Base-by-base conservation (phyloP, 2,113 vertebrate genomes). In the Hirundichthys speculiger region DNA sequence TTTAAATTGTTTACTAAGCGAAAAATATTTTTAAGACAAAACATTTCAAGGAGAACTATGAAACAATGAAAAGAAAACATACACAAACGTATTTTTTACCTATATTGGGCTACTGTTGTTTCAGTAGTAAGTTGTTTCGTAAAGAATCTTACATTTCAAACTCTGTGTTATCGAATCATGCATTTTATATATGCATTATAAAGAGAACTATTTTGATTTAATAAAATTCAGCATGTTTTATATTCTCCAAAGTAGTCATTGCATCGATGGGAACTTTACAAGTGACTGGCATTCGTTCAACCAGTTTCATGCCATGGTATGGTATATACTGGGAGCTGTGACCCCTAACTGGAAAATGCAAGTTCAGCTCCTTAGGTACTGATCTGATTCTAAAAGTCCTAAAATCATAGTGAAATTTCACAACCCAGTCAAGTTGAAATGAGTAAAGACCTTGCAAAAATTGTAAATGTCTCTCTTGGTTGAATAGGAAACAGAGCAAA, bases 401-500 rank as follows among this genome's bases (percentile, higher is more conserved):
- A 19, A 45, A 45, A 45, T 5, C 7, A 40, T 41, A 55, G 7
- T 12, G 8, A 45, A 72, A 67, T 25, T 41, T 45, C 19, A 40
- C 24, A 38, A 43, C n/a, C n/a, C n/a, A n/a, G 25, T 5, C 40
- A 9, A 68, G 42, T 43, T 24, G 11, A 8, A 30, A 19, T 13
- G 30, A 30, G 1, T 9, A 2, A 21, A 40, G 25, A 21, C 11
- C 22, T 16, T 47, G 24, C 6, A 30, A 47, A 58, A 45, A 34
- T 11, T 19, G 1, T 9, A 21, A 65, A n/a, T 16, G 63, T 64
- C 1, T 54, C 5, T 64, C 58, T 68, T 65, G 55, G 75, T 18
- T 72, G 27, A 38, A 42, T 41, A 18, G n/a, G 24, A 59, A 64
- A 66, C 34, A 13, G 13, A 49, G 51, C 8, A 48, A 64, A 16